phyloP scores from a whole-genome alignment of 2,888 invertebrate genomes.

The Zelleria hepariella region DNA sequence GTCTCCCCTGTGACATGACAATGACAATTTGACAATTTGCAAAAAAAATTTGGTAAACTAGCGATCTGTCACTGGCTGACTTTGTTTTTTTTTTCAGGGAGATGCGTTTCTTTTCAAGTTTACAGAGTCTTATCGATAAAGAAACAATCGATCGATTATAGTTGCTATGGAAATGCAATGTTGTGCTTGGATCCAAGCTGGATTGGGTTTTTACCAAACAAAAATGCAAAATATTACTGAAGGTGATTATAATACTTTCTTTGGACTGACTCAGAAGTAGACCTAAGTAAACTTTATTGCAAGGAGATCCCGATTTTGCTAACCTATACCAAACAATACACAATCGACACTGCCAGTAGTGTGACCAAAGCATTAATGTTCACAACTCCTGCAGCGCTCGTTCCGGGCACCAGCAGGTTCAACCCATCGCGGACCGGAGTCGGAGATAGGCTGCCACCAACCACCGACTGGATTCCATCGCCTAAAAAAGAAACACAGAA shows the following conservation, averaged over 20 bases:
- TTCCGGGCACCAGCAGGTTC: conserved; percentile 65
- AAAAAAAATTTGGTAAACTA: neutral
- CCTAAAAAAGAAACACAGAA: conserved; percentile 38
- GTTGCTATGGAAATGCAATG: too few relatives aligned
- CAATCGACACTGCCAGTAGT: neutral
- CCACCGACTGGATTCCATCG: conserved; percentile 48
- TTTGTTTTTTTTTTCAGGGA: neutral
- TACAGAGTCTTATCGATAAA: neutral
- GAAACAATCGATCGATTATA: neutral
- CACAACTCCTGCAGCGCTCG: conserved; percentile 21
- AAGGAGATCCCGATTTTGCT: too few relatives aligned
- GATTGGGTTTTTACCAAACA: too few relatives aligned
- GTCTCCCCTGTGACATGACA: conserved; percentile 27
- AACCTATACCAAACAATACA: neutral
- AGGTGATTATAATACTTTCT: too few relatives aligned
- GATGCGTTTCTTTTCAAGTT: neutral
- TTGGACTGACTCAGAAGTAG: too few relatives aligned
- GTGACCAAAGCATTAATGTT: neutral
- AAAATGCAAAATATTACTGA: too few relatives aligned
- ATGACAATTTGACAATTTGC: too few relatives aligned
- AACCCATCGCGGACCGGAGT: conserved; percentile 38
- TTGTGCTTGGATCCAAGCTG: too few relatives aligned
- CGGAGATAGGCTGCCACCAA: conserved; percentile 47
- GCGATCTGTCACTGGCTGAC: neutral
- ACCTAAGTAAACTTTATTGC: too few relatives aligned